These are phyloP conservation scores for Myioborus miniatus DNA, from an alignment of 2,797 vertebrate species.

Conservation along the genomic window DNA sequence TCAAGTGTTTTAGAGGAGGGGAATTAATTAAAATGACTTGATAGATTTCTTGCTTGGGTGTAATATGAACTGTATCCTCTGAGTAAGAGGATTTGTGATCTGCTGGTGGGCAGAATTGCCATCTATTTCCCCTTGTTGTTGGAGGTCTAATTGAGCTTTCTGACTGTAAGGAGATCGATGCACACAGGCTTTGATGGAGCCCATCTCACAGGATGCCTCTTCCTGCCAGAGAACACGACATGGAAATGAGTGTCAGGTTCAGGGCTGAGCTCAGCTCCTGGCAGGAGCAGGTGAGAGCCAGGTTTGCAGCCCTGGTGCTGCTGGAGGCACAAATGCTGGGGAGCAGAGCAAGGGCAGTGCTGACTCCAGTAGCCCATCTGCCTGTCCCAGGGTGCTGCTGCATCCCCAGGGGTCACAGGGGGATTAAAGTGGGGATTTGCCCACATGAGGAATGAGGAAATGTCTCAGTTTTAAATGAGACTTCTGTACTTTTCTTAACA, in stretches of 20 bases:
- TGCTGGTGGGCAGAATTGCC: background rate
- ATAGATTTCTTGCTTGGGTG: constrained; percentile 7
- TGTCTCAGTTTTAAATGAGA: background rate
- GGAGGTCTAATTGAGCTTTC: constrained; percentile 6
- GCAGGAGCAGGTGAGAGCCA: background rate
- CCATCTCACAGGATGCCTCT: background rate
- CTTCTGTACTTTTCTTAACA: background rate
- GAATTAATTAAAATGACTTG: constrained; percentile 11
- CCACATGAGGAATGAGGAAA: background rate
- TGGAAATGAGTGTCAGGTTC: background rate
- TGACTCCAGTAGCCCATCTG: background rate
- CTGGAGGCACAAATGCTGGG: fast-evolving
- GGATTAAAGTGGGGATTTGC: background rate
- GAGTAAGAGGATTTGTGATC: background rate
- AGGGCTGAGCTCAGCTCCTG: background rate
- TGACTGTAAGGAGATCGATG: background rate
- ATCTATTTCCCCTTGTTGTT: background rate
- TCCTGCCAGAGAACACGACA: background rate
- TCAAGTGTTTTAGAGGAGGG: background rate
- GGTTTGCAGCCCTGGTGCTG: background rate
- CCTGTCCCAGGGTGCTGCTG: background rate
- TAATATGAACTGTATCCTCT: background rate
- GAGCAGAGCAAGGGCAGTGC: background rate
- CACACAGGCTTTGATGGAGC: background rate
- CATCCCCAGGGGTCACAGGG: fast-evolving